A percentile compares a stretch with the other conserved stretches of the same genome.
phyloP scores from a whole-genome alignment of 2,888 invertebrate genomes.

The Eremobia ochroleuca region DNA sequence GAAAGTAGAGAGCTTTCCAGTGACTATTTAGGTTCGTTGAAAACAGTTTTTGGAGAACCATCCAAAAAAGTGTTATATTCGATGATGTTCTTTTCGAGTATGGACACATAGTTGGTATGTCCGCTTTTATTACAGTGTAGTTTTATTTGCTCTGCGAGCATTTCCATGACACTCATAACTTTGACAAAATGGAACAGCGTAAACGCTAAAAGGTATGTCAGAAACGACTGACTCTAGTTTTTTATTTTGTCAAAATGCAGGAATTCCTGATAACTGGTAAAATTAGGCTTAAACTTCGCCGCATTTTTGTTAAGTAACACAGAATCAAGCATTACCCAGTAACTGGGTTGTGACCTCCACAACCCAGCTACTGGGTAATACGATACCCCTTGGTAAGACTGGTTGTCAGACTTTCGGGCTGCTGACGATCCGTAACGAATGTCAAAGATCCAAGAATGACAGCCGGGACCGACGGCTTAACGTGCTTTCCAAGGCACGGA shows the following conservation, averaged over 20 bases:
- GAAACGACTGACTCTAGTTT: background rate
- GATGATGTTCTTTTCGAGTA: background rate
- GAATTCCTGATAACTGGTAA: background rate
- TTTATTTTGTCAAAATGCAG: background rate
- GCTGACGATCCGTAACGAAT: too few species aligned
- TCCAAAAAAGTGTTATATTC: background rate
- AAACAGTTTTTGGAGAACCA: background rate
- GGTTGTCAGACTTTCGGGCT: too few species aligned
- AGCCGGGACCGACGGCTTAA: too few species aligned
- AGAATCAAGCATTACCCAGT: too few species aligned
- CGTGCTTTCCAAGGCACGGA: too few species aligned
- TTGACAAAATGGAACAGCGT: slow-evolving; percentile 14
- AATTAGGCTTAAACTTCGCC: background rate
- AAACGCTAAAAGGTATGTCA: slow-evolving; percentile 21
- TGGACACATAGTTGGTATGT: background rate
- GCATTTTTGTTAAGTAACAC: background rate
- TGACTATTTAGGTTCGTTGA: background rate
- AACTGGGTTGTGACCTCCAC: too few species aligned
- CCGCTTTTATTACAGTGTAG: background rate
- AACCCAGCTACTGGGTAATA: too few species aligned
- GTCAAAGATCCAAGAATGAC: too few species aligned
- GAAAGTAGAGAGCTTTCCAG: background rate
- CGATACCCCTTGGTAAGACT: too few species aligned
- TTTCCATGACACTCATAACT: slow-evolving; percentile 14
- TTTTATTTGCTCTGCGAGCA: slow-evolving; percentile 16